A percentile compares a stretch with the other conserved stretches of the same genome.
Conservation (phyloP, 2,888 invertebrate genomes). For the Margaritifera margaritifera region DNA sequence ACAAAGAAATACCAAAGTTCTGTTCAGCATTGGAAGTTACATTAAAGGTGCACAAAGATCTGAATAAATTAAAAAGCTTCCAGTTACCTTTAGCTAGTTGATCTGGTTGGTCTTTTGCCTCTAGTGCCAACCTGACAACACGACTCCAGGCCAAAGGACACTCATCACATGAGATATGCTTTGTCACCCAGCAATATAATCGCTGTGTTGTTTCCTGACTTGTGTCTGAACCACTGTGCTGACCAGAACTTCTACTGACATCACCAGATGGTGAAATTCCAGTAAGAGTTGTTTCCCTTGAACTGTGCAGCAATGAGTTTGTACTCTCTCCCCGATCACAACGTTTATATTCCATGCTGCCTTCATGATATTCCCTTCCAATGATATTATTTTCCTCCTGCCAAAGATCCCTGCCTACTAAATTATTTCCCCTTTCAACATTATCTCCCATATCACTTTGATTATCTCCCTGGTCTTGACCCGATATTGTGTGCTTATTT, state of each 20-base stretch:
- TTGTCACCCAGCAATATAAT: conserved; percentile 61
- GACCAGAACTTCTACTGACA: conserved; percentile 1
- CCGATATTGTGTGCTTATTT: too few relatives aligned
- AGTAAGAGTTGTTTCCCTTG: not conserved
- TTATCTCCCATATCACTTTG: not conserved
- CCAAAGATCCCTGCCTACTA: not conserved
- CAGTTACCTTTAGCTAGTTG: not conserved
- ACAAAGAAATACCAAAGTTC: too few relatives aligned
- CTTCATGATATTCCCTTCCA: not conserved
- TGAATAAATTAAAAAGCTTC: not conserved
- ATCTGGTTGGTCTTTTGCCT: conserved; percentile 12
- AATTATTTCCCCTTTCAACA: too few relatives aligned
- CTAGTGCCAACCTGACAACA: conserved; percentile 50
- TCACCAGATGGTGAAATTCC: not conserved
- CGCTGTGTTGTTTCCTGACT: conserved; percentile 15
- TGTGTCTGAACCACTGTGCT: conserved; percentile 11
- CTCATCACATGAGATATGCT: conserved; percentile 60
- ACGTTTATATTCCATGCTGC: not conserved
- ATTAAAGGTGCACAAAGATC: not conserved
- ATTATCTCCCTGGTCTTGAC: too few relatives aligned
- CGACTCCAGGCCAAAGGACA: conserved; percentile 60
- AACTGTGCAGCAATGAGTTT: not conserved
- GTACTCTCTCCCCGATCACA: not conserved
- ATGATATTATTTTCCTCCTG: conserved; percentile 1
- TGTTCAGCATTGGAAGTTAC: too few relatives aligned